Base-by-base conservation (phyloP, 2,888 invertebrate genomes). In the Cryptophagus acutangulus region DNA sequence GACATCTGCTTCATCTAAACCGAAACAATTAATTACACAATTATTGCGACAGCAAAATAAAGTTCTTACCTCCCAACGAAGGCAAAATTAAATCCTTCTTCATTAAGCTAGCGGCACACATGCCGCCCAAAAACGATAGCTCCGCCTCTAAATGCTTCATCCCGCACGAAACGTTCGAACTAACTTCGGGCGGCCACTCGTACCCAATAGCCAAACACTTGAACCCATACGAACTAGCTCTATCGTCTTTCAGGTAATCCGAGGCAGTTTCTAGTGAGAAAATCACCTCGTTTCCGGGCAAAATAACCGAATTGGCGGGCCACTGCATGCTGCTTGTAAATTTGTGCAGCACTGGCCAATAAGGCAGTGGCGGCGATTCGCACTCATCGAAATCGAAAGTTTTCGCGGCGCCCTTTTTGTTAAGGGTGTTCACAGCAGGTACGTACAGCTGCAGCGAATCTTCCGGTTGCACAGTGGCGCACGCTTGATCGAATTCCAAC, bases 201-300 rank as follows among this genome's bases (percentile, higher is more conserved):
- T 80, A 91, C 45, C 84, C 94, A 61, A 86, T 79, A 38, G 86
- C 82, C 17, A 87, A 71, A 62, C 87, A 87, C 48, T 81, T 89
- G 74, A 84, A 95, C 54, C 78, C 84, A 65, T 80, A 91, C 45
- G 82, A 81, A 60, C 80, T 80, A 1, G 82, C 82, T 58, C 86
- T 83, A 51, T 90, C 93, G 69, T 92, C 91, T 59, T 89, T 90
- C 45, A 92, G 79, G 67, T 95, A 96, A 66, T 95, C 87, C 0
- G 95, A 89, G 0, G 95, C 91, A 0, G 96, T 95, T 72, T 97
- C 96, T 62, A 99, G 66, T 0, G 94, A 93, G 68, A 97, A 94
- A 58, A 94, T 82, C 0, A 96, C 86, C 71, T 93, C 90, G 66
- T 94, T 92, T 12, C 94, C 95, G 20, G 95, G 94, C 26, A 95